Conservation (phyloP, 2,797 vertebrate species). For the Brachyalestes nurse region DNA sequence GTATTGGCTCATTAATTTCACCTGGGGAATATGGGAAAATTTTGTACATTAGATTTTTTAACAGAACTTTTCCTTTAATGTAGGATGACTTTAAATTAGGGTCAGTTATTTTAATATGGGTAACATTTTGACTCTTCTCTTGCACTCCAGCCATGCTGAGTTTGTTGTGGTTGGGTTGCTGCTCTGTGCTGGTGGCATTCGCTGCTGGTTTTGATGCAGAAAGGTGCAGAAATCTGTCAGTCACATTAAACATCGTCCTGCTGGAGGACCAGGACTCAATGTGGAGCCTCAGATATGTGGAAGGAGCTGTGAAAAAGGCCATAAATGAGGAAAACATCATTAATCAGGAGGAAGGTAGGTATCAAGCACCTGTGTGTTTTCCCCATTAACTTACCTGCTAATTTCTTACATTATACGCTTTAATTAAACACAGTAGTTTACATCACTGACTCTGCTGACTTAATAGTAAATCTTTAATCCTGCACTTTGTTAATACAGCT, state of each 20-base stretch:
- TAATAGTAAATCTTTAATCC: too few species aligned
- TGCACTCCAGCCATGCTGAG: conserved; percentile 16
- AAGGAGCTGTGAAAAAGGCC: conserved; percentile 74
- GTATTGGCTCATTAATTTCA: too few species aligned
- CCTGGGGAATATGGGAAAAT: too few species aligned
- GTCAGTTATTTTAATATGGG: too few species aligned
- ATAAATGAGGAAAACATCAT: conserved; percentile 71
- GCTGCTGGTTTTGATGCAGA: conserved; percentile 56
- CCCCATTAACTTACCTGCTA: too few species aligned
- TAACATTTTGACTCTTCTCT: background rate
- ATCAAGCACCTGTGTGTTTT: background rate
- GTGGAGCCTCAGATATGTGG: conserved; percentile 70
- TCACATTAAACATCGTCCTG: conserved; percentile 86
- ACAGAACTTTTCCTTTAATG: too few species aligned
- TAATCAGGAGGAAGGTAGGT: conserved; percentile 74
- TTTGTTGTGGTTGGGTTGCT: conserved; percentile 6
- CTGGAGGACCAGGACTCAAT: conserved; percentile 83
- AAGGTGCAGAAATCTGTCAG: conserved; percentile 54
- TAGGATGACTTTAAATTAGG: too few species aligned
- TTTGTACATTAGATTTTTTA: too few species aligned
- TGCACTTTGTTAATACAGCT: too few species aligned
- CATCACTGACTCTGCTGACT: too few species aligned
- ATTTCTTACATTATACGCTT: too few species aligned
- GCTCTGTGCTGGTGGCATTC: conserved; percentile 2
- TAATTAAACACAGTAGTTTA: too few species aligned